Evolutionary conservation across 2,113 vertebrate genomes (phyloP).

Genomic region (Saccopteryx bilineata): DNA sequence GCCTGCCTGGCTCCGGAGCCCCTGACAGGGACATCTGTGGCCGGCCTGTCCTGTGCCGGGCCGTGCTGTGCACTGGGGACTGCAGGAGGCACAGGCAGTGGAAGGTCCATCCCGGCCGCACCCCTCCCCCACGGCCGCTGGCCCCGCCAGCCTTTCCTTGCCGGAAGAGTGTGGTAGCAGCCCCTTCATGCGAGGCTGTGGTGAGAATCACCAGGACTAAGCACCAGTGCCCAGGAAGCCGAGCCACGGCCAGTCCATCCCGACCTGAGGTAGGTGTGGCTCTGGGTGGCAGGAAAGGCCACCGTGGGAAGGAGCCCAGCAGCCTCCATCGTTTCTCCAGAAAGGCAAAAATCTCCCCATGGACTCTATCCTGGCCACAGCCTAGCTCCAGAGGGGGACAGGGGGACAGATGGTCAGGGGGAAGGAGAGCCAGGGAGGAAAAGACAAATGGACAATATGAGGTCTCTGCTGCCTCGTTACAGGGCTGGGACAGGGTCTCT

Average conservation of each 20-base stretch:
- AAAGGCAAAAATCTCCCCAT: background rate
- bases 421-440: background rate
- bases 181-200: background rate
- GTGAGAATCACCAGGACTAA: background rate
- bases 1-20: background rate
- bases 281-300: background rate
- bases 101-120: rapidly evolving
- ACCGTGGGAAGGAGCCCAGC: no score
- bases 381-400: background rate
- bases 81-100: rapidly evolving
- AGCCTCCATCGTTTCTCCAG: background rate
- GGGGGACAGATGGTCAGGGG: rapidly evolving
- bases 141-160: background rate
- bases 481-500: background rate
- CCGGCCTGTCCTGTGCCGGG: rapidly evolving
- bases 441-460: background rate
- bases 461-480: background rate
- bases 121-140: rapidly evolving
- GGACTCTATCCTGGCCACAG: background rate
- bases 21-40: rapidly evolving
- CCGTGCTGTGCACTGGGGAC: rapidly evolving
- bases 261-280: background rate
- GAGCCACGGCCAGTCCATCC: rapidly evolving
- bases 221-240: background rate
- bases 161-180: rapidly evolving